Evolutionary conservation across 1,140 invertebrate genomes (phyloP), one percentile per base, ranked within the genome.

Genomic region (Chlorops oryzae): DNA sequence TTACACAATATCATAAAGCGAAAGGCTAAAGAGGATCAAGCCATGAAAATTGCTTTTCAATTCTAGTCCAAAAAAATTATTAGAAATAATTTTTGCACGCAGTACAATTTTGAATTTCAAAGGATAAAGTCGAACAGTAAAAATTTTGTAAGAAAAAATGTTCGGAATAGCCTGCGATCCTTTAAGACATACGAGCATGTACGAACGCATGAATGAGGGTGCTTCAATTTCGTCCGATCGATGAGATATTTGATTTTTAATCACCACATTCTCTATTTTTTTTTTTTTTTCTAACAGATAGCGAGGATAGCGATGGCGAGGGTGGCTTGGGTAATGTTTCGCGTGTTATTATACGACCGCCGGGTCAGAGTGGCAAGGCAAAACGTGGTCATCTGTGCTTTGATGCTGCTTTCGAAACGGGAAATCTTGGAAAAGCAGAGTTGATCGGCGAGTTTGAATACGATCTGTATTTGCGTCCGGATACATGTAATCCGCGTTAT

Each of bases 331-430:
- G 94, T 5, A 99, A 98, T 75, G 85, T 99, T 10, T 93, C 88
- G 59, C 83, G 92, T 44, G 78, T 95, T 56, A 87, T 94, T n/a
- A 87, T 95, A 65, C 76, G 92, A 22, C 94, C 95, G 12, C 88
- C 92, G 1, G 93, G 91, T 0, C 93, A 95, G 73, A 91, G 87
- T 62, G 94, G 94, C 1, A 94, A 95, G 51, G 69, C 69, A 5
- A 72, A 72, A 44, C 78, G 81, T 53, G 96, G 96, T 6, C 93
- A 98, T 71, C 77, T 98, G 2, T 95, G 95, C 59, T 98, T 99
- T 74, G 95, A 99, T 75, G 95, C 96, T 10, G 87, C 91, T 3
- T 99, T 96, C 73, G 96, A 98, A 75, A 92, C 91, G 52, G 96
- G 96, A 6, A 98, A 98, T 76, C 77, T 99, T 13, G 96, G 96